Base-by-base conservation (phyloP, 2,888 invertebrate genomes). In the Halictus ligatus region DNA sequence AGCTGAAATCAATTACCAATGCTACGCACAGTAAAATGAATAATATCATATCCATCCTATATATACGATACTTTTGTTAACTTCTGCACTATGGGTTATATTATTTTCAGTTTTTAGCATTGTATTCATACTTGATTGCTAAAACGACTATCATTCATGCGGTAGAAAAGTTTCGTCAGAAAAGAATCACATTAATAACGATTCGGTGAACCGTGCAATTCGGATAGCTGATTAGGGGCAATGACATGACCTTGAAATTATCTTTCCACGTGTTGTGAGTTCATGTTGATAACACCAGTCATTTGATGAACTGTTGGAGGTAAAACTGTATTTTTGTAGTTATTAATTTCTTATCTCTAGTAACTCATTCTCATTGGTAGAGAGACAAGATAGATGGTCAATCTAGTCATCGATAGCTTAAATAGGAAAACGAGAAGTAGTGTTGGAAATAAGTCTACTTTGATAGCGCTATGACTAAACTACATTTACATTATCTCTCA, bases 161-260 rank as follows among this genome's bases (percentile, higher is more conserved):
- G 74, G 64, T 83, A 75, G 25, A 79, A 85, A 77, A 60, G 25
- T 85, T 86, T 75, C 86, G 54, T 86, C 86, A 81, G 86, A 72
- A 85, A 86, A 75, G 60, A 64, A 78, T 50, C 25, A 67, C 48
- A 21, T 73, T 35, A 64, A 86, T 85, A 78, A 58, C 46, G 67
- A 73, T 50, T 73, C 81, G 29, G 13, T 79, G 86, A 86, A 86
- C 81, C 86, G 72, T 79, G 29, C 81, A 72, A 86, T 86, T 86
- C 7, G 50, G 50, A 43, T 25, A 25, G 35, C 46, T 35, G 35
- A 54, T 78, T 40, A n/a, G 40, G 21, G 35, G n/a, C 7, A 25
- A 18, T 18, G 46, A 15, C 21, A 72, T 46, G 46, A 25, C 15
- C 48, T 29, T 73, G 73, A 48, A 48, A 48, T 73, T n/a, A 48